Evolutionary conservation across 1,140 invertebrate genomes (phyloP).

Genomic region (Cephus cinctus): DNA sequence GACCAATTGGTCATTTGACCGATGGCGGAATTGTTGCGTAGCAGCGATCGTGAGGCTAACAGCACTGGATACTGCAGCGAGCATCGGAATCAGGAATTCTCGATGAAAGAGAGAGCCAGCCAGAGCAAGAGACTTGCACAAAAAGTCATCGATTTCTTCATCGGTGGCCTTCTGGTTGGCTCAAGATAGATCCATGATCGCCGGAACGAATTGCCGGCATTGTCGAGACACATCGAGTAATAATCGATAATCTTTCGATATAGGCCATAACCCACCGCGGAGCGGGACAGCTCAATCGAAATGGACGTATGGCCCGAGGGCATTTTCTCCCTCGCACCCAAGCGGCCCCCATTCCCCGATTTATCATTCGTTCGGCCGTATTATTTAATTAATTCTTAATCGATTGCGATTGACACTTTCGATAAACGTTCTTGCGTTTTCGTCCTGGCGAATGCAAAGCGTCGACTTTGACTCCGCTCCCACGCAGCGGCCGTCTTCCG

Average conservation of each 20-base stretch:
- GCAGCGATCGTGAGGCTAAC: not conserved
- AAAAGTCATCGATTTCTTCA: constrained; percentile 6
- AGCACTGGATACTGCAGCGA: not conserved
- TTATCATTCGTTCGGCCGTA: constrained; percentile 12
- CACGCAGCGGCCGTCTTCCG: no score
- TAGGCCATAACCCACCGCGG: not conserved
- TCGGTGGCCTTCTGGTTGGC: constrained; percentile 10
- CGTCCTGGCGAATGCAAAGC: constrained; percentile 24
- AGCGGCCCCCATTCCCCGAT: not conserved
- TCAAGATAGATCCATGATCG: constrained; percentile 22
- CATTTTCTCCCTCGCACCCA: constrained; percentile 22
- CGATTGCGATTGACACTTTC: constrained; percentile 23
- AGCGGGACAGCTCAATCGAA: constrained; percentile 11
- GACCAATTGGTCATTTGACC: no score
- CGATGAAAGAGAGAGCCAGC: not conserved
- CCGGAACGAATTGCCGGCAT: constrained; percentile 24
- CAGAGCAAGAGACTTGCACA: constrained; percentile 5
- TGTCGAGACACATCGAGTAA: constrained; percentile 20
- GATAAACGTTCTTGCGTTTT: constrained; percentile 38
- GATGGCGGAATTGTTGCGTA: no score
- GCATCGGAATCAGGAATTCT: not conserved
- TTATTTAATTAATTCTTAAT: constrained; percentile 44
- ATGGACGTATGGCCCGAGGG: constrained; percentile 12
- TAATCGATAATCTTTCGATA: constrained; percentile 14
- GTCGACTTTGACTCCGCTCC: no score